Conservation (phyloP, 1,140 invertebrate species). For the Rhagoletis pomonella region DNA sequence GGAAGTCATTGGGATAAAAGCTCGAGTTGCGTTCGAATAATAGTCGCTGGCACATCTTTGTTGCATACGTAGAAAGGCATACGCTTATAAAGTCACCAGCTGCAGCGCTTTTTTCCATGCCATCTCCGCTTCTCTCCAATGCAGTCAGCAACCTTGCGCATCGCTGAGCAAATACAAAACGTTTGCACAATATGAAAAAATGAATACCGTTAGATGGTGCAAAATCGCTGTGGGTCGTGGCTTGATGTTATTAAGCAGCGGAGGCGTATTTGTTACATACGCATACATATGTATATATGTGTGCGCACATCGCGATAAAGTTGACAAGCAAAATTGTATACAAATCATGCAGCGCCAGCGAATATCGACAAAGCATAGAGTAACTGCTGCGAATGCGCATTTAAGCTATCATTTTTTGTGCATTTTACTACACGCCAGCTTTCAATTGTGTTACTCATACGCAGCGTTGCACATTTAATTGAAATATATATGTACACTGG, state of each 20-base stretch:
- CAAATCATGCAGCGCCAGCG: background rate
- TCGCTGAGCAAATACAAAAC: conserved; percentile 2
- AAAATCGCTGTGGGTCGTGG: background rate
- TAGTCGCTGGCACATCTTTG: conserved; percentile 20
- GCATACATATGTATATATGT: background rate
- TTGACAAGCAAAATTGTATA: conserved; percentile 17
- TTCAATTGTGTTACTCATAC: conserved; percentile 50
- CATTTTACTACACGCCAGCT: background rate
- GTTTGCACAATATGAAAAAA: background rate
- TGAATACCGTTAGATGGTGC: background rate
- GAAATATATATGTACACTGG: background rate
- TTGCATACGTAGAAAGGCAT: background rate
- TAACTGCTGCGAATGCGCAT: conserved; percentile 30
- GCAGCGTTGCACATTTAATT: conserved; percentile 31
- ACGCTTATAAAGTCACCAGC: conserved; percentile 10
- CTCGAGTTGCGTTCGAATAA: background rate
- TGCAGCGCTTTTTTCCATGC: background rate
- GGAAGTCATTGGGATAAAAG: background rate
- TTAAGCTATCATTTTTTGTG: conserved; percentile 22
- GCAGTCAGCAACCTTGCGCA: background rate
- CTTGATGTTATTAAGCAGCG: background rate
- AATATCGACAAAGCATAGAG: conserved; percentile 17
- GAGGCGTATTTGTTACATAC: background rate
- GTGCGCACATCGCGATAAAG: background rate
- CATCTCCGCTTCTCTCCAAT: background rate